Base-by-base conservation (phyloP, 1,140 invertebrate genomes). In the Papilio helenus region DNA sequence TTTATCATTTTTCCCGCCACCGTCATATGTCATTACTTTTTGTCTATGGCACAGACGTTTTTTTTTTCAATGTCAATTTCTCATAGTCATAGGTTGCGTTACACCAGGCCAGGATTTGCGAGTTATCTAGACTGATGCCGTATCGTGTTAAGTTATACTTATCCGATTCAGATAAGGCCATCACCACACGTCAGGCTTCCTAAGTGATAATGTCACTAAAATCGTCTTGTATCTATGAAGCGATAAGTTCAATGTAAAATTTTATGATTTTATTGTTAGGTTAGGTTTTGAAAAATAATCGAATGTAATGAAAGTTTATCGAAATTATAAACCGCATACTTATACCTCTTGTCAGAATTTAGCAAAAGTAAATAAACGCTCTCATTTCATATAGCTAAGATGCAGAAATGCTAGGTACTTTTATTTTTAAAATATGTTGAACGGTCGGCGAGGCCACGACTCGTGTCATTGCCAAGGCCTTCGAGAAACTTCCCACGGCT, bases 391-490 rank as follows among this genome's bases (percentile, higher is more conserved):
- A 55, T 8, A 49, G 26, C 55, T 77, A 16, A 34, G 34, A 77
- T 77, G 76, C 34, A 77, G 39, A 77, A 65, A 77, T 34, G 14
- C 76, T 61, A 20, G 42, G 23, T 61, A 77, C 39, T 81, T 83
- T 83, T 82, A 81, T 81, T 82, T 84, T 80, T 80, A 81, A 81
- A 61, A 79, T 20, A 55, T 58, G 71, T 58, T 58, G 79, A 84
- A 81, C 81, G 81, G 80, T 81, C 79, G 72, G 42, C 85, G 86
- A 88, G 87, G 88, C 76, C 82, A 80, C 44, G 79, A 42, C 72
- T 76, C 79, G 81, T 87, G 85, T 88, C 88, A 89, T 79, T 88
- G 87, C 88, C 88, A 89, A 89, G 88, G 88, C 83, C 82, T 88
- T 84, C 84, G 74, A 89, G 85, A 89, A 86, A 34, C 79, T 85